These are phyloP conservation scores for Mycetomoellerius zeteki DNA, from an alignment of 1,140 invertebrate species.

Conservation along the genomic window DNA sequence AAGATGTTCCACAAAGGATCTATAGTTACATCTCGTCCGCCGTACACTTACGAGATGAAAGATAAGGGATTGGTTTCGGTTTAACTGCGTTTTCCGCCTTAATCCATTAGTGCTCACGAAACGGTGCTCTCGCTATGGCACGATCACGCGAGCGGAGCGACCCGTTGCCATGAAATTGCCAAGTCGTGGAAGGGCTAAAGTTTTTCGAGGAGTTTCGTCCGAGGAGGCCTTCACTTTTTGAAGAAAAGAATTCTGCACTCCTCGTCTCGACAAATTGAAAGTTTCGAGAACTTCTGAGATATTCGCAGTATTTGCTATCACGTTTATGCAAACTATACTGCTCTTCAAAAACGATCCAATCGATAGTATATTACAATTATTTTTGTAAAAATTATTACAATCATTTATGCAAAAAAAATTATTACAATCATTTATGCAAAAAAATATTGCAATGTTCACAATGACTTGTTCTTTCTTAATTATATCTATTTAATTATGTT, in stretches of 20 bases:
- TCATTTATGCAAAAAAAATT: too few relatives aligned
- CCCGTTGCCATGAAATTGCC: slow-evolving; percentile 40
- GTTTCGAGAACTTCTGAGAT: slow-evolving; percentile 22
- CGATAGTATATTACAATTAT: background rate
- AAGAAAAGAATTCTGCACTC: slow-evolving; percentile 17
- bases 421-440: slow-evolving; percentile 11
- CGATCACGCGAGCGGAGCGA: slow-evolving; percentile 69
- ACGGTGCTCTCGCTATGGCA: slow-evolving; percentile 67
- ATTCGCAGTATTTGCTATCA: background rate
- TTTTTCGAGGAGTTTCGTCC: slow-evolving; percentile 47
- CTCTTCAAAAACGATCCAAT: too few relatives aligned
- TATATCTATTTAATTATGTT: background rate
- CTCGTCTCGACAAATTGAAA: slow-evolving; percentile 26
- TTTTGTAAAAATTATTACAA: background rate
- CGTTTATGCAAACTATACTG: slow-evolving; percentile 1
- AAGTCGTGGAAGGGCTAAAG: slow-evolving; percentile 32
- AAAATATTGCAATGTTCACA: too few relatives aligned
- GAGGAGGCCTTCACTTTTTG: slow-evolving; percentile 25
- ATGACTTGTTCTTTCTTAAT: background rate
- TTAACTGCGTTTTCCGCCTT: slow-evolving; percentile 79
- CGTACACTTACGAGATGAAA: slow-evolving; percentile 77
- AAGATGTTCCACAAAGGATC: slow-evolving; percentile 72
- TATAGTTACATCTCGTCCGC: slow-evolving; percentile 43
- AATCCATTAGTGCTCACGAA: slow-evolving; percentile 78
- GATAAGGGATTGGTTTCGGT: slow-evolving; percentile 80